phyloP scores from a whole-genome alignment of 1,140 invertebrate species.

The Helicoverpa zea region DNA sequence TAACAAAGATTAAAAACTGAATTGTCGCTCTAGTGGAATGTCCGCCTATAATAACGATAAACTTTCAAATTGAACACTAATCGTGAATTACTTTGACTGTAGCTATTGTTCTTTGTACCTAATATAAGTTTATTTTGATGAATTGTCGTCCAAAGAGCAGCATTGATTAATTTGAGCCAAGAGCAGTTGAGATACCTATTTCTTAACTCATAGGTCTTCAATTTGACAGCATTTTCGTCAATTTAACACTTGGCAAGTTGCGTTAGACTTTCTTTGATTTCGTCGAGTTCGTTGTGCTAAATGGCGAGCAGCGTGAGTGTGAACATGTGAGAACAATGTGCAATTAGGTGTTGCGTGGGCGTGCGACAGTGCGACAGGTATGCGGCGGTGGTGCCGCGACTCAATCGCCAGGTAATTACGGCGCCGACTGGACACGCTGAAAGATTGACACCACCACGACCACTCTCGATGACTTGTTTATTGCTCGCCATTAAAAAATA shows the following conservation, averaged over 20 bases:
- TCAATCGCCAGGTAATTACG: constrained; percentile 83
- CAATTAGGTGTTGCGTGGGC: constrained; percentile 70
- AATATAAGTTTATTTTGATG: constrained; percentile 6
- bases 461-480: constrained; percentile 63
- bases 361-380: constrained; percentile 45
- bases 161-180: constrained; percentile 28
- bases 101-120: not conserved
- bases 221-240: constrained; percentile 41
- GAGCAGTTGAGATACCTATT: not conserved
- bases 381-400: constrained; percentile 40
- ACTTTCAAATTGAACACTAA: constrained; percentile 35
- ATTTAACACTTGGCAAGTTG: constrained; percentile 52
- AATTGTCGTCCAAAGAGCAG: constrained; percentile 15
- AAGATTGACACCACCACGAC: constrained; percentile 72
- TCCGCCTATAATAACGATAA: constrained; percentile 44
- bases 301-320: constrained; percentile 65
- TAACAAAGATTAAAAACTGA: constrained; percentile 70
- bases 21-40: constrained; percentile 58
- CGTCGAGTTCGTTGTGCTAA: constrained; percentile 66
- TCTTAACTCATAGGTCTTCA: not conserved
- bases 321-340: constrained; percentile 73
- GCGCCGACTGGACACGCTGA: constrained; percentile 71
- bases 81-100: constrained; percentile 12
- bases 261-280: constrained; percentile 55
- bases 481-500: constrained; percentile 59